Base-by-base conservation (phyloP, 2,888 invertebrate genomes). In the Helobdella robusta region DNA sequence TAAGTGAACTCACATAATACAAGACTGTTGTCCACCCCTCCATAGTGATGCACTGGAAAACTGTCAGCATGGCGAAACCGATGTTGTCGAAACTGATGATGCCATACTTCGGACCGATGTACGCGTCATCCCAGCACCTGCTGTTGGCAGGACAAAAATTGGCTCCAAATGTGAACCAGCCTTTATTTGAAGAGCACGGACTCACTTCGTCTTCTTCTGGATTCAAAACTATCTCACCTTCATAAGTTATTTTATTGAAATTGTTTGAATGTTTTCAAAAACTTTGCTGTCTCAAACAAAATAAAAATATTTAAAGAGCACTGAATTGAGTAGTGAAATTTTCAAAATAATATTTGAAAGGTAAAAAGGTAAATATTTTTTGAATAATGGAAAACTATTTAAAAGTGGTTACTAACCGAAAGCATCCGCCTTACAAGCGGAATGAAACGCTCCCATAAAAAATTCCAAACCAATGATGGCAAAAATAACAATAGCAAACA, bases 41-140 rank as follows among this genome's bases (percentile, higher is more conserved):
- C 97, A 98, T 98, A 77, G 98, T 98, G 82, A 98, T 97, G 84
- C 98, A 98, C 85, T 98, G 98, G 86, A 98, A 98, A 83, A 98
- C 98, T 75, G 98, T 98, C 82, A 98, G 88, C 97, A 99, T 99
- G 83, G 98, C 97, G 83, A 93, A 95, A 79, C 94, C 97, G 83
- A 98, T 98, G 85, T 99, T 97, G 83, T 98, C 98, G 83, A 98
- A 98, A 80, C 93, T 94, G 74, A 98, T 98, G 81, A 98, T 98
- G 78, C 98, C 97, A 79, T 85, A 86, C 83, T 97, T 97, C 79
- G 79, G 77, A 8, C 78, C 78, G 15, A 70, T 70, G 78, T 77
- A 78, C 63, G 73, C 74, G 66, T 73, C 73, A 35, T 59, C 56
- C 6, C 70, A 65, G 69, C 79, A 79, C 35, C 61, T 59, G 3